These are phyloP conservation scores for Apis cerana DNA, from an alignment of 1,140 invertebrate species.

Conservation along the genomic window DNA sequence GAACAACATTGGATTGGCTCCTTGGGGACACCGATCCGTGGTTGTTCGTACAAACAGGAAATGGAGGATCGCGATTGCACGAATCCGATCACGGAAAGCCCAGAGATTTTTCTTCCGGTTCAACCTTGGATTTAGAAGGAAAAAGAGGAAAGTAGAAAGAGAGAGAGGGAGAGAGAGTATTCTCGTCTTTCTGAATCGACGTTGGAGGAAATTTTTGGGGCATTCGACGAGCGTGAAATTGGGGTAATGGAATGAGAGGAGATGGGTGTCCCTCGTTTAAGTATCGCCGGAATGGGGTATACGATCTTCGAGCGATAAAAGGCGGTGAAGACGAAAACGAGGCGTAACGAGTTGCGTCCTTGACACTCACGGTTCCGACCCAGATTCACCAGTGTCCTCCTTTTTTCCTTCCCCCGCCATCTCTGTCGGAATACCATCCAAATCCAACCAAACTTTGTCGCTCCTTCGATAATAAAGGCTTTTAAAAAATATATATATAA, in stretches of 20 bases:
- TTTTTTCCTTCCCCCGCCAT: not conserved
- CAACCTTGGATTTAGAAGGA: too few relatives aligned
- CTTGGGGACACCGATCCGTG: not conserved
- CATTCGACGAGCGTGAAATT: slow-evolving; percentile 16
- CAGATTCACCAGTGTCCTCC: not conserved
- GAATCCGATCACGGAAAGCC: not conserved
- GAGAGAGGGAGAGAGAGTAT: too few relatives aligned
- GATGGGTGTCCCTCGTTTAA: not conserved
- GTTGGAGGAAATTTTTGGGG: not conserved
- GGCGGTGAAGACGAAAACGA: slow-evolving; percentile 2
- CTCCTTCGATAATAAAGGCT: too few relatives aligned
- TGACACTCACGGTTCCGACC: slow-evolving; percentile 22
- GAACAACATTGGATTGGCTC: not conserved
- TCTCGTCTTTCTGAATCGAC: too few relatives aligned
- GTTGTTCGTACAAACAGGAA: not conserved
- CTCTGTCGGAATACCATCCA: not conserved
- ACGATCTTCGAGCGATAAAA: slow-evolving; percentile 3
- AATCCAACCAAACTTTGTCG: too few relatives aligned
- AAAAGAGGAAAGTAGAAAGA: not conserved
- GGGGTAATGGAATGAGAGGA: slow-evolving; percentile 2
- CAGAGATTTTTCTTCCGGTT: too few relatives aligned
- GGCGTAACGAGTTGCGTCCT: slow-evolving; percentile 32
- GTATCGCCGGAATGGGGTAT: not conserved
- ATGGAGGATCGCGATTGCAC: not conserved
- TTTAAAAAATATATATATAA: too few relatives aligned